phyloP scores from a whole-genome alignment of 2,888 invertebrate species.

The Lapara coniferarum region DNA sequence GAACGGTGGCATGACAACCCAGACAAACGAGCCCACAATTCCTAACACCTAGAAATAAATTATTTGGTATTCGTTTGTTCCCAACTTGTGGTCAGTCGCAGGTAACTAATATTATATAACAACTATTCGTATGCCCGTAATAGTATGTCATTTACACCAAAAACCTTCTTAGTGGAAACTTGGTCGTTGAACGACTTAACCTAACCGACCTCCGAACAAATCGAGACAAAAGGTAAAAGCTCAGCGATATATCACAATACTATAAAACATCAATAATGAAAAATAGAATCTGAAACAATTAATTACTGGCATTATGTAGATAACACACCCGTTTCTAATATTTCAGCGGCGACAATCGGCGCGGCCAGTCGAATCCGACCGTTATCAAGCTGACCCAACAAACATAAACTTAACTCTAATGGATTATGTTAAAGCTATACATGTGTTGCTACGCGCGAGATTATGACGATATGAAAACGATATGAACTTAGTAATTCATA shows the following conservation, averaged over 20 bases:
- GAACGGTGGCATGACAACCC: no score
- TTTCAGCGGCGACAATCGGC: slow-evolving; percentile 19
- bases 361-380: slow-evolving; percentile 18
- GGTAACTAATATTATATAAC: no score
- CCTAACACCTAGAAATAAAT: no score
- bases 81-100: no score
- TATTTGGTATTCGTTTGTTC: no score
- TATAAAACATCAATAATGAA: neutral
- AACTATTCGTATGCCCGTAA: no score
- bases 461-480: slow-evolving; percentile 19
- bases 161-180: no score
- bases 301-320: slow-evolving; percentile 19
- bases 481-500: neutral
- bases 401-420: slow-evolving; percentile 36
- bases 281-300: slow-evolving; percentile 2
- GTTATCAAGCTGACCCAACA: slow-evolving; percentile 30
- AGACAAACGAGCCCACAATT: no score
- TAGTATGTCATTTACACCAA: no score
- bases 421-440: slow-evolving; percentile 35
- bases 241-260: neutral
- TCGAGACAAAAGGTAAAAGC: neutral
- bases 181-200: no score
- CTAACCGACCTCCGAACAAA: neutral
- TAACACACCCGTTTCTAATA: slow-evolving; percentile 19
- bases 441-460: neutral